Conservation (phyloP, 2,797 vertebrate species). For the Falco concolor region DNA sequence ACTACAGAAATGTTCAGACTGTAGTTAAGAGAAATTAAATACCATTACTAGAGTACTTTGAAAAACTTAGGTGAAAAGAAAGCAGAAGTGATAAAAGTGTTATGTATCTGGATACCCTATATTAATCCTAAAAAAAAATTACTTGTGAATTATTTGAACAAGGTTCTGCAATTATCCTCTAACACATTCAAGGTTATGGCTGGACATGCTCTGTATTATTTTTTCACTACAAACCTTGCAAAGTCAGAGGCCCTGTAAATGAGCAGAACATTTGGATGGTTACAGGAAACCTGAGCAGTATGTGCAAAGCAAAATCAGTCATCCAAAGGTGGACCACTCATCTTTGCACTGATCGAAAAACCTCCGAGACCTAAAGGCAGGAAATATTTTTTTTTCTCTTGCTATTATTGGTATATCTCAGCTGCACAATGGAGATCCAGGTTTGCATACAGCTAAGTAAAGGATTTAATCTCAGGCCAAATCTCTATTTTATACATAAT, state of each 20-base stretch:
- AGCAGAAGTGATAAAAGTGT: neutral
- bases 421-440: neutral
- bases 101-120: neutral
- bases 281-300: neutral
- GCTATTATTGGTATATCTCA: neutral
- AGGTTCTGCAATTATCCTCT: neutral
- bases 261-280: neutral
- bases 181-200: neutral
- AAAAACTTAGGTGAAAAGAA: neutral
- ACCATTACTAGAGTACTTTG: neutral
- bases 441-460: neutral
- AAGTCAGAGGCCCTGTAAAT: neutral
- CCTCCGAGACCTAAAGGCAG: neutral
- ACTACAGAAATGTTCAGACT: neutral
- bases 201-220: neutral
- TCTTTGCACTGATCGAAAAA: neutral
- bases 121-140: neutral
- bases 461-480: neutral
- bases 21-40: neutral
- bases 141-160: neutral
- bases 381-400: neutral
- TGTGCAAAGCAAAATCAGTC: neutral
- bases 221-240: neutral
- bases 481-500: neutral
- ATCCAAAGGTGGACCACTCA: neutral